Conservation (phyloP, 2,888 invertebrate species). For the Synergus japonicus region DNA sequence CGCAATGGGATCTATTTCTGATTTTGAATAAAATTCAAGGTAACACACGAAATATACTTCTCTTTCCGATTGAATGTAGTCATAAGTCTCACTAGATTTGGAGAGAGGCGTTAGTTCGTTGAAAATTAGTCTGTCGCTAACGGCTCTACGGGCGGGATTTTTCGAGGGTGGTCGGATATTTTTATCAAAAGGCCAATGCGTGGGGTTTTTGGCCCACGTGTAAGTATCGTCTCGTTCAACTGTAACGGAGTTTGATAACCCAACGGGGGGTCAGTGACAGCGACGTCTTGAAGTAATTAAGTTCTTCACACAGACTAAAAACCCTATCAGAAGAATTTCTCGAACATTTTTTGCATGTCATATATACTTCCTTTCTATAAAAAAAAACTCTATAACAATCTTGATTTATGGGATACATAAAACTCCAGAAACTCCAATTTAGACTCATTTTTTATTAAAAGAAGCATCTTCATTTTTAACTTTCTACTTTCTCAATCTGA, state of each 20-base stretch:
- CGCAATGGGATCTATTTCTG: too few relatives aligned
- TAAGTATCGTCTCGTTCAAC: slow-evolving; percentile 43
- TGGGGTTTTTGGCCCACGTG: slow-evolving; percentile 54
- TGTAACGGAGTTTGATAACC: slow-evolving; percentile 58
- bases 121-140: slow-evolving; percentile 53
- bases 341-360: slow-evolving; percentile 27
- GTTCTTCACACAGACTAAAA: slow-evolving; percentile 13
- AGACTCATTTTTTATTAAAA: too few relatives aligned
- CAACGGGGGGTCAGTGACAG: slow-evolving; percentile 58
- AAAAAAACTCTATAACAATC: neutral
- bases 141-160: slow-evolving; percentile 42
- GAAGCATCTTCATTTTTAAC: too few relatives aligned
- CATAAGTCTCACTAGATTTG: slow-evolving; percentile 40
- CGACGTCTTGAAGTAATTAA: slow-evolving; percentile 46
- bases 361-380: neutral
- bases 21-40: too few relatives aligned
- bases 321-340: slow-evolving; percentile 11
- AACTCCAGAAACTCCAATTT: too few relatives aligned
- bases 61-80: slow-evolving; percentile 40
- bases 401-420: too few relatives aligned
- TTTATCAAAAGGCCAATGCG: slow-evolving; percentile 53
- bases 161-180: slow-evolving; percentile 55
- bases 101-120: slow-evolving; percentile 37
- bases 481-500: too few relatives aligned
- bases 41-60: too few relatives aligned